Conservation (phyloP, 53 echinoderm and acorn worm genomes). For the Patiria pectinifera region DNA sequence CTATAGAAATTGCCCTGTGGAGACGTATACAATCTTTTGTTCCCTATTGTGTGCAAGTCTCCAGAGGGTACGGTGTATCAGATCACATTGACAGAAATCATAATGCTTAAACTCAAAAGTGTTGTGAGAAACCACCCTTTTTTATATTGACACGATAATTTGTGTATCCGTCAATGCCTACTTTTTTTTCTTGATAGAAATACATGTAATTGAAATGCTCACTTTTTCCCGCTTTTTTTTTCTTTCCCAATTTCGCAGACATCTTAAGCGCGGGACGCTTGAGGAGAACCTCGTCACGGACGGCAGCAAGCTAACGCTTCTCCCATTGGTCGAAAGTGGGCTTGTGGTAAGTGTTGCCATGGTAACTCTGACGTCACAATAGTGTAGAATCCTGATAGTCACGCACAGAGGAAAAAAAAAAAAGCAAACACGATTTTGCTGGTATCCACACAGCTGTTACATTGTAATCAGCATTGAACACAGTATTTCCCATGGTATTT, state of each 20-base stretch:
- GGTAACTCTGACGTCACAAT: conserved; percentile 8
- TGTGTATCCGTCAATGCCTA: no score
- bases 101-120: no score
- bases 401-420: not conserved
- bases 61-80: no score
- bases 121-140: no score
- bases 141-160: no score
- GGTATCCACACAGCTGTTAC: conserved; percentile 16
- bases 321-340: conserved; percentile 79
- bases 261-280: conserved; percentile 68
- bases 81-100: no score
- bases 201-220: not conserved
- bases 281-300: conserved; percentile 59
- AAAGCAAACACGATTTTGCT: not conserved
- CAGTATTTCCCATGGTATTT: conserved; percentile 17
- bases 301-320: conserved; percentile 69
- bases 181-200: not conserved
- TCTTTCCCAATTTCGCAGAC: conserved; percentile 33
- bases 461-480: conserved; percentile 6
- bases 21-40: no score
- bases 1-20: no score
- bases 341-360: conserved; percentile 69
- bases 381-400: not conserved
- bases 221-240: not conserved
- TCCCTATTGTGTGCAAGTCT: no score